These are phyloP conservation scores for Siphamia tubifer DNA, from an alignment of 2,113 vertebrate genomes.

Conservation along the genomic window DNA sequence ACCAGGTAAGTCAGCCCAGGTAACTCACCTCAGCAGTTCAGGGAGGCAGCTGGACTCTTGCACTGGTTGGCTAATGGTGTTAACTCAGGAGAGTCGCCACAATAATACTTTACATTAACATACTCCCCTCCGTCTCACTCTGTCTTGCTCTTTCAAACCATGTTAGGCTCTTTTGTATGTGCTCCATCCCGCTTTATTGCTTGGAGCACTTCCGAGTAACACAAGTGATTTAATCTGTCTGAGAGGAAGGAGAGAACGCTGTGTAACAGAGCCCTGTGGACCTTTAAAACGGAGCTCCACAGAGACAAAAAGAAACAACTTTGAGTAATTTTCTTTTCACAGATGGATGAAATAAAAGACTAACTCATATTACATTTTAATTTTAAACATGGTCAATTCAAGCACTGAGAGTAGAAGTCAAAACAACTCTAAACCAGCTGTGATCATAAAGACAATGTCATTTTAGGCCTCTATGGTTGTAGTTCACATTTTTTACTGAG, in stretches of 20 bases:
- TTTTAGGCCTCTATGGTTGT: background rate
- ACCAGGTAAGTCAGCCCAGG: slow-evolving; percentile 73
- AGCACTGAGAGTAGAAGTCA: background rate
- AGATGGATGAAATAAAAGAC: slow-evolving; percentile 29
- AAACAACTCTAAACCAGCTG: background rate
- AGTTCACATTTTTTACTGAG: slow-evolving; percentile 29
- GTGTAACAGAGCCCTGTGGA: slow-evolving; percentile 25
- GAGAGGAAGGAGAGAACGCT: slow-evolving; percentile 57
- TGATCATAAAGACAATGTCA: background rate
- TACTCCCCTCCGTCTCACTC: slow-evolving; percentile 38
- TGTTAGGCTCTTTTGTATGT: slow-evolving; percentile 63
- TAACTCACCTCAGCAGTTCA: slow-evolving; percentile 66
- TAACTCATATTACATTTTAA: background rate
- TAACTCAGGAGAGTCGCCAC: slow-evolving; percentile 62
- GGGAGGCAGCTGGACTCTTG: slow-evolving; percentile 58
- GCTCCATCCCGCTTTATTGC: slow-evolving; percentile 64
- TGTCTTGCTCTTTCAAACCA: slow-evolving; percentile 49
- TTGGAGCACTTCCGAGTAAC: slow-evolving; percentile 68
- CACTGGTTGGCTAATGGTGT: slow-evolving; percentile 57
- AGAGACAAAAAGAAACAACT: slow-evolving; percentile 14
- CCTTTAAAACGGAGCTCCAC: slow-evolving; percentile 9
- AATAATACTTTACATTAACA: slow-evolving; percentile 62
- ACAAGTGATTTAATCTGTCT: slow-evolving; percentile 72
- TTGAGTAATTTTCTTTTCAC: slow-evolving; percentile 12
- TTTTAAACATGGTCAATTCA: background rate